Percentiles rank a stretch among this genome's conserved stretches.
phyloP scores from a whole-genome alignment of 2,113 vertebrate species.

The Chaetodon auriga region DNA sequence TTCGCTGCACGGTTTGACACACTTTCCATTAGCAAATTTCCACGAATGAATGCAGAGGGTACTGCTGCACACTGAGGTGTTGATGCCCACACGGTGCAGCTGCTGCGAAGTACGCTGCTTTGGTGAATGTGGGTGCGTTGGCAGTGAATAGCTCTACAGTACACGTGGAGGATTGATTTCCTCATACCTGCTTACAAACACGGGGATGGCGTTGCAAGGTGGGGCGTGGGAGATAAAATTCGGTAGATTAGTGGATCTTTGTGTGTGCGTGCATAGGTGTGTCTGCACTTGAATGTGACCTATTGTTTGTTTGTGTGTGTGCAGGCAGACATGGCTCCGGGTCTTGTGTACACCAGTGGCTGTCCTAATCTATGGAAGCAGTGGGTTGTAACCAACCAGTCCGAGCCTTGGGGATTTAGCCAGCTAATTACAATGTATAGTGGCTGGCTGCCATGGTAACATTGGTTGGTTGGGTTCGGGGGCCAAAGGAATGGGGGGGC shows the following conservation, averaged over 20 bases:
- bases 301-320: conserved; percentile 10
- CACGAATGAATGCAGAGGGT: conserved; percentile 13
- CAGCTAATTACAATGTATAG: conserved; percentile 80
- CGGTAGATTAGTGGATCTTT: background rate
- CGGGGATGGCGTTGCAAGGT: background rate
- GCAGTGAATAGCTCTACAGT: conserved; percentile 4
- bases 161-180: conserved; percentile 16
- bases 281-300: conserved; percentile 48
- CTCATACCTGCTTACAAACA: conserved; percentile 33
- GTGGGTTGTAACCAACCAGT: conserved; percentile 47
- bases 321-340: background rate
- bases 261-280: conserved; percentile 34
- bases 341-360: conserved; percentile 20
- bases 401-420: conserved; percentile 55
- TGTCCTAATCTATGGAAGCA: conserved; percentile 61
- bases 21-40: conserved; percentile 54
- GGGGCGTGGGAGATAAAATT: background rate
- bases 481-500: conserved; percentile 16
- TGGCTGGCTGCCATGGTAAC: conserved; percentile 78
- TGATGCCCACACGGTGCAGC: conserved; percentile 52
- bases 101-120: background rate
- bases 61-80: conserved; percentile 21
- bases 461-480: conserved; percentile 50
- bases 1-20: conserved; percentile 61
- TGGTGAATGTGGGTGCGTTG: conserved; percentile 44